Evolutionary conservation across 2,797 vertebrate genomes (phyloP), one percentile per base, ranked within the genome.

Genomic region (Merluccius polli): DNA sequence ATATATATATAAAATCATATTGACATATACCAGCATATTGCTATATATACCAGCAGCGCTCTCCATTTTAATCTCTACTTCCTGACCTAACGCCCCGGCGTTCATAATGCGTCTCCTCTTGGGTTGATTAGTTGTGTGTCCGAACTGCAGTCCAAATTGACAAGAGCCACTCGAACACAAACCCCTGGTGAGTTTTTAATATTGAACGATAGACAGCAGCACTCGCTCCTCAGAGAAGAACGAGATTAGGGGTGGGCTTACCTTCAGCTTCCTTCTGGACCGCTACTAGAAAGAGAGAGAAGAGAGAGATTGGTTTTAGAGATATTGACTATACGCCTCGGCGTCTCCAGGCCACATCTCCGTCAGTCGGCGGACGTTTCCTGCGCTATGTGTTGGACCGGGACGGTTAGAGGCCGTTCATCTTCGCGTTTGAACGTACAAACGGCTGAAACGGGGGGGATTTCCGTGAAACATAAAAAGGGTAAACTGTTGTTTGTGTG

Each of bases 71-170:
- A 83, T 48, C 32, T 31, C 79, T 75, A 83, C 83, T 79, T 77
- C 77, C 79, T 82, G 88, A 91, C 85, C 89, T 83, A 11, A 36
- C 81, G 87, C 88, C 85, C 82, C 73, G 77, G 75, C 80, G 77
- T 75, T 75, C 80, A 79, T 75, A 81, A 81, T 85, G 82, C 78
- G 83, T 88, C 79, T 90, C 80, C 82, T 81, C 83, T 84, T 79
- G 82, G 87, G 81, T 89, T 87, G 86, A 90, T 88, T 90, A 91
- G 87, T 90, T 78, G 87, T 91, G 91, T 92, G 91, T 90, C 90
- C 93, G 89, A 94, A 93, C 93, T 92, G 92, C 92, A 93, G 93
- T 94, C 92, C 94, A 94, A 93, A 93, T 87, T 84, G 88, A 93
- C 91, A 93, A 90, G 87, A 90, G 87, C 77, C 81, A 86, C 86